Evolutionary conservation across 2,113 vertebrate species (phyloP), one percentile per base, ranked within the genome.

Genomic region (Lycaon pictus): DNA sequence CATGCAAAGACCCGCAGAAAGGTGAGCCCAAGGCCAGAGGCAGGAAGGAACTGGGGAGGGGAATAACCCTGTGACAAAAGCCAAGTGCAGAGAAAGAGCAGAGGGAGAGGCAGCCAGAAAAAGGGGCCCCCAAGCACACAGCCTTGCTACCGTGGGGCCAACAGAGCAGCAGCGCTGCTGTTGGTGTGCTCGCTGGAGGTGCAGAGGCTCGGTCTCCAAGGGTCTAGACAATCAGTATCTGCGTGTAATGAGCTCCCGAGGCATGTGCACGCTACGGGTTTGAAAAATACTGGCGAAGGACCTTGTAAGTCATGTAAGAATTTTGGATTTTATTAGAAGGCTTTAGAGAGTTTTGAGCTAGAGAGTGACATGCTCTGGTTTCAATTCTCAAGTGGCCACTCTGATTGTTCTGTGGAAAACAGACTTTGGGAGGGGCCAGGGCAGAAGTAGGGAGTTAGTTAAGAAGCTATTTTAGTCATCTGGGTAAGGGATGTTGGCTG

Each of bases 311-410:
- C 53, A 25, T 1, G 25, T 43, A 74, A 88, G 69, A 60, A 77
- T 3, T 51, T 0, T 9, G 17, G 35, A 79, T 69, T 92, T 69
- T 48, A 88, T 58, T 27, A 85, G 71, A 92, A 55, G 63, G 51
- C 81, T 72, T 13, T 56, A 51, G 58, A 82, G 51, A 43, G 51
- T 79, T 96, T 16, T 77, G 90, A 96, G 74, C 43, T 92, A n/a
- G n/a, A 72, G 11, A 82, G 51, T 6, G 10, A 43, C 90, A 79
- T 15, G n/a, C 13, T 90, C 48, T 89, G 23, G 60, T 88, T 96
- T 97, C n/a, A 60, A 82, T 92, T 97, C 88, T 93, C 83, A 86
- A 62, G 29, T 25, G 62, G 55, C 62, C n/a, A 32, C 69, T 72
- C 82, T 79, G 53, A 65, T 74, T 89, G 85, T 67, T 96, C 3